These are phyloP conservation scores for Characodon lateralis DNA, from an alignment of 2,797 vertebrate species.

Conservation along the genomic window DNA sequence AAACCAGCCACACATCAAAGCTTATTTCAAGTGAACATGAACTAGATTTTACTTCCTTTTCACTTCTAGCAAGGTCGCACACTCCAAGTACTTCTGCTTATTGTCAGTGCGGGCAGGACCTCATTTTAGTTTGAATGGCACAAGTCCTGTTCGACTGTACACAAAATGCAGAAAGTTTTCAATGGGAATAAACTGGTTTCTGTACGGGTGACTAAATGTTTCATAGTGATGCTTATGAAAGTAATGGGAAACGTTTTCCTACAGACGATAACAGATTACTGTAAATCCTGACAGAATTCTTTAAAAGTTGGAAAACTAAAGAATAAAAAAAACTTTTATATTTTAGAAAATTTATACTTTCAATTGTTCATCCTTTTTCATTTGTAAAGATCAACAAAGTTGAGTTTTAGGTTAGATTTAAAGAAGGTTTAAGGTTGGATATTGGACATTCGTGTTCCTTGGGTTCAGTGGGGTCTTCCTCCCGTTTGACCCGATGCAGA, in stretches of 20 bases:
- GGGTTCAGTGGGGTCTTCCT: too few relatives aligned
- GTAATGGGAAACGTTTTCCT: neutral
- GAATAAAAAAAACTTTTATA: too few relatives aligned
- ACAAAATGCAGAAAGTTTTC: neutral
- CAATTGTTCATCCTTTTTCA: neutral
- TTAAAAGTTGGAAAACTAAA: neutral
- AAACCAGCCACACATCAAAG: neutral
- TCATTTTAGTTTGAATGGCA: too few relatives aligned
- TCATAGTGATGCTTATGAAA: slow-evolving; percentile 1
- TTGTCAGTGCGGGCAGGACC: neutral
- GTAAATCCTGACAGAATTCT: neutral
- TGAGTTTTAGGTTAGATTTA: too few relatives aligned
- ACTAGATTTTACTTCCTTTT: slow-evolving; percentile 50
- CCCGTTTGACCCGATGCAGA: too few relatives aligned
- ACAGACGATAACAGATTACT: neutral
- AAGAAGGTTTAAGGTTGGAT: too few relatives aligned
- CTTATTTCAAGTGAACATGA: neutral
- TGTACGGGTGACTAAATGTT: neutral
- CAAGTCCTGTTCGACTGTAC: too few relatives aligned
- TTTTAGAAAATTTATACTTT: neutral
- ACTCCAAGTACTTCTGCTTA: slow-evolving; percentile 44
- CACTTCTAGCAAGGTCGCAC: neutral
- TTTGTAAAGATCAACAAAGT: neutral
- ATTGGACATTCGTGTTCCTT: too few relatives aligned
- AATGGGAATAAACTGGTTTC: neutral